A percentile compares a stretch with the other conserved stretches of the same genome.
Evolutionary conservation across 2,888 invertebrate genomes (phyloP).

Genomic region (Megamerina dolium): DNA sequence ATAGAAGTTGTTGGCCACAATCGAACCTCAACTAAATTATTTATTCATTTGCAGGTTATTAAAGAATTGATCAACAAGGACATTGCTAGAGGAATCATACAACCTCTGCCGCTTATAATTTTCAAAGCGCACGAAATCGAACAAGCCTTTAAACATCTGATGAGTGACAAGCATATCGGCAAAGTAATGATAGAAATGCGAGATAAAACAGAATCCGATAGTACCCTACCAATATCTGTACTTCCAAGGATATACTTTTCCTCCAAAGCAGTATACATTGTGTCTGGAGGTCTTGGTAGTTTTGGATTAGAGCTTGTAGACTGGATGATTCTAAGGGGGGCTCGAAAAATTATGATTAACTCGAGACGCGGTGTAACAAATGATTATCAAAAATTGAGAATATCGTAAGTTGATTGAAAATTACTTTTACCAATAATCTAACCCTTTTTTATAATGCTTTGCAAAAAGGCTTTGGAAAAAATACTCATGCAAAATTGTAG

Average conservation of each 20-base stretch:
- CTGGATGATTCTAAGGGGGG: conserved; percentile 80
- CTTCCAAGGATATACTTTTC: conserved; percentile 39
- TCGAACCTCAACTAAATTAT: too few species aligned
- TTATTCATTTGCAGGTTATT: conserved; percentile 40
- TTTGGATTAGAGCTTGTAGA: conserved; percentile 85
- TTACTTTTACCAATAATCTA: background rate
- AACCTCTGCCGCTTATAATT: conserved; percentile 60
- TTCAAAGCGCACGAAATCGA: conserved; percentile 64
- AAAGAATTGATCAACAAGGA: conserved; percentile 58
- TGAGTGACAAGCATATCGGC: conserved; percentile 72
- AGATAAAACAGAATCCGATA: conserved; percentile 25
- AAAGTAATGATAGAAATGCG: conserved; percentile 55
- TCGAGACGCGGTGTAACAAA: conserved; percentile 73
- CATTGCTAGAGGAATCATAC: conserved; percentile 61
- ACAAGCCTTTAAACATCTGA: conserved; percentile 62
- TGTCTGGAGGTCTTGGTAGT: conserved; percentile 81
- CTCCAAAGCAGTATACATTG: conserved; percentile 51
- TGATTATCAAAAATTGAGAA: conserved; percentile 73
- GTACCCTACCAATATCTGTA: conserved; percentile 37
- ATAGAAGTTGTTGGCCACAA: too few species aligned
- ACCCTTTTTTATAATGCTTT: background rate
- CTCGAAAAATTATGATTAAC: conserved; percentile 68
- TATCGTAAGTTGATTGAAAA: conserved; percentile 52
- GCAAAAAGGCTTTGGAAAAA: conserved; percentile 59
- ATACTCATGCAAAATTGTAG: conserved; percentile 62